phyloP scores from a whole-genome alignment of 2,797 vertebrate genomes.

The Protonibea diacanthus region DNA sequence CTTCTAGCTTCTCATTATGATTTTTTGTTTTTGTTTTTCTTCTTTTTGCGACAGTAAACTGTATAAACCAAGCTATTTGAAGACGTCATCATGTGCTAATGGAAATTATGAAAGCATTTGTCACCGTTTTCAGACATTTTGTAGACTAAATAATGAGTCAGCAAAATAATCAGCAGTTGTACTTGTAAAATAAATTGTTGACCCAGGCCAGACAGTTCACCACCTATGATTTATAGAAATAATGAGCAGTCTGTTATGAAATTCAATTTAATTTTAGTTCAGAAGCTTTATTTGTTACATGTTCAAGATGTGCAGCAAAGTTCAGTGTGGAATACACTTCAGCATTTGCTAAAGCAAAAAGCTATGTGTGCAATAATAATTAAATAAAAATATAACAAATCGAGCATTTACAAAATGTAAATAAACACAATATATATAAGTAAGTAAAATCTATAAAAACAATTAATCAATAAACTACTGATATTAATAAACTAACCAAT shows the following conservation, averaged over 20 bases:
- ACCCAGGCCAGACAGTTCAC: neutral
- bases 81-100: neutral
- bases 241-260: neutral
- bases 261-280: neutral
- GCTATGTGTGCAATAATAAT: no score
- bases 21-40: neutral
- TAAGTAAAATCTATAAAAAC: no score
- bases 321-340: no score
- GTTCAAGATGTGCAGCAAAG: no score
- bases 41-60: neutral
- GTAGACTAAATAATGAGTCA: neutral
- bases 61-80: neutral
- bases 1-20: no score
- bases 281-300: neutral
- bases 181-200: neutral
- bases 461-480: no score
- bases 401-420: no score
- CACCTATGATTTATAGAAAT: neutral
- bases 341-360: no score
- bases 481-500: no score
- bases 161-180: no score
- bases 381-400: no score
- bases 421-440: no score
- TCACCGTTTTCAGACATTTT: neutral
- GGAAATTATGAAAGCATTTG: neutral